Base-by-base conservation (phyloP, 2,113 vertebrate genomes). In the Platysteira castanea region DNA sequence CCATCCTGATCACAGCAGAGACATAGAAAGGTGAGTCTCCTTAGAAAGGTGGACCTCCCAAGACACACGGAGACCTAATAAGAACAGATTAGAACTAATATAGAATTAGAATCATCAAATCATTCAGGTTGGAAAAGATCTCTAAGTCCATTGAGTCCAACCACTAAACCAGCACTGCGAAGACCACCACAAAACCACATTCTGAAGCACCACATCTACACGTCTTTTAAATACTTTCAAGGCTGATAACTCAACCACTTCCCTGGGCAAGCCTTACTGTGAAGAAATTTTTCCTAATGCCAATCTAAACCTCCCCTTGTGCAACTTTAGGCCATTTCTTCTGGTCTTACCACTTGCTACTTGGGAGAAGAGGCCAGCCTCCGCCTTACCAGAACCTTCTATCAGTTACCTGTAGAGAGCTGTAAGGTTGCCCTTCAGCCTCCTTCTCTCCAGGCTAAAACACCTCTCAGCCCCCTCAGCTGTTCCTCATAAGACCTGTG, bases 141-240 rank as follows among this genome's bases (percentile, higher is more conserved):
- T 30, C 14, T 13, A 21, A 41, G 28, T 31, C 17, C n/a, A 44
- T n/a, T 19, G 7, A 56, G 22, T 52, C 22, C 47, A 68, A 35
- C 7, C 7, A 20, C 27, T 35, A 56, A 54, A 5, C 0, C 24
- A 75, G 11, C 15, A 13, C 26, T 61, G 6, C 12, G 19, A 64
- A 76, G n/a, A 49, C 12, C 31, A 31, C 20, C 11, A 33, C 19
- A n/a, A 60, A 65, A 59, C 12, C 17, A 17, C 37, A 19, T 27
- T 10, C 8, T 14, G 5, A 14, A n/a, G 46, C 0, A 0, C 20
- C 23, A 44, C 20, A 24, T 33, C 33, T 73, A 3, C 7, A 4
- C 0, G 0, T n/a, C 20, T 50, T 67, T 54, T 39, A 67, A 87
- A 78, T 39, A 56, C 6, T 7, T 67, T 7, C 28, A 71, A 22